Evolutionary conservation across 2,888 invertebrate species (phyloP).

Genomic region (Cataglyphis albicans): DNA sequence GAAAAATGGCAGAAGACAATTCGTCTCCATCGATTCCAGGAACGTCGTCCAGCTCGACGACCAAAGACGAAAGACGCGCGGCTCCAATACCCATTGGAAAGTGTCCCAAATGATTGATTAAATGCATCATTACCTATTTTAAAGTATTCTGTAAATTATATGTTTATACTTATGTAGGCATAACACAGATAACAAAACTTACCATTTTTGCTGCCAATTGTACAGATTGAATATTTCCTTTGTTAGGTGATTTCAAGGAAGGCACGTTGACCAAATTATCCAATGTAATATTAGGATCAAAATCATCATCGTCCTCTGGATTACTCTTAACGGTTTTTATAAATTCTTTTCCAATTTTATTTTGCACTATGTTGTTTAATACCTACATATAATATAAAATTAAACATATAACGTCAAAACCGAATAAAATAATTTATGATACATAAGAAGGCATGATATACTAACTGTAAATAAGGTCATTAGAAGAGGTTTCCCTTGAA

Average conservation of each 20-base stretch:
- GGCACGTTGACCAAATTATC: constrained; percentile 89
- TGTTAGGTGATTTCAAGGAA: constrained; percentile 80
- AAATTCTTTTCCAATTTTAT: constrained; percentile 75
- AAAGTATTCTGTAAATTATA: constrained; percentile 14
- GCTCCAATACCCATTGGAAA: constrained; percentile 97
- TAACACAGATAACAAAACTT: constrained; percentile 55
- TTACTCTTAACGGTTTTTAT: constrained; percentile 70
- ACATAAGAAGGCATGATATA: constrained; percentile 41
- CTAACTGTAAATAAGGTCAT: constrained; percentile 91
- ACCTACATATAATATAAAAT: constrained; percentile 76
- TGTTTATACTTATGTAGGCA: background rate
- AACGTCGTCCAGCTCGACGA: constrained; percentile 97
- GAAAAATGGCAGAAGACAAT: constrained; percentile 92
- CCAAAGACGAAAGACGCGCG: constrained; percentile 94
- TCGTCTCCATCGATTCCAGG: constrained; percentile 91
- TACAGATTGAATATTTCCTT: constrained; percentile 86
- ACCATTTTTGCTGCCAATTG: constrained; percentile 89
- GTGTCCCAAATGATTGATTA: constrained; percentile 97
- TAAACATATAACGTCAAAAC: background rate
- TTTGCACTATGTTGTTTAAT: constrained; percentile 83
- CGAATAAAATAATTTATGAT: background rate
- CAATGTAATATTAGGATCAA: constrained; percentile 91
- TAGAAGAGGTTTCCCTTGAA: constrained; percentile 87
- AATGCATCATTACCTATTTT: constrained; percentile 91
- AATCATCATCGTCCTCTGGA: constrained; percentile 87